Conservation (phyloP, 2,888 invertebrate genomes). For the Bugula neritina region DNA sequence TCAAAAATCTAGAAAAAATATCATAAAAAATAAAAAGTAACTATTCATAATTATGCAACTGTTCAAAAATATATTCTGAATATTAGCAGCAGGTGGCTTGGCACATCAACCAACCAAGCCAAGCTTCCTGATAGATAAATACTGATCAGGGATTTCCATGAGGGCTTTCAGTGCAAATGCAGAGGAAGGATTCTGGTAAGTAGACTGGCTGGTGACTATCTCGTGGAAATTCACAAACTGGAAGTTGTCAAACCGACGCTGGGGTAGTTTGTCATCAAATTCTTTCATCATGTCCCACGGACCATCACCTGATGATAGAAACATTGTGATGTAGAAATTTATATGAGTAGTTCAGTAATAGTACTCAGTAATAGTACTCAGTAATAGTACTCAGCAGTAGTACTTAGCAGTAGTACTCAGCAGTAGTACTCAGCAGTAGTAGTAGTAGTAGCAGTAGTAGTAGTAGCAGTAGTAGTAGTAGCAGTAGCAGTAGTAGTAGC, state of each 20-base stretch:
- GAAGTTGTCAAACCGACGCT: slow-evolving; percentile 57
- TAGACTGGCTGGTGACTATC: slow-evolving; percentile 38
- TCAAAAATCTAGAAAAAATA: too few relatives aligned
- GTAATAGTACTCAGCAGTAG: too few relatives aligned
- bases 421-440: not conserved
- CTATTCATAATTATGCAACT: too few relatives aligned
- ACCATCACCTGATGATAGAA: slow-evolving; percentile 47
- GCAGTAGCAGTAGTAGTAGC: not conserved
- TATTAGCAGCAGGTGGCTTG: too few relatives aligned
- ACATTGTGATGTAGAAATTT: too few relatives aligned
- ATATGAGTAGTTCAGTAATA: too few relatives aligned
- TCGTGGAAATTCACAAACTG: slow-evolving; percentile 57
- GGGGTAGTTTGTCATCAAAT: slow-evolving; percentile 56
- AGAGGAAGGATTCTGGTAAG: slow-evolving; percentile 38
- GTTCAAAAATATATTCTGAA: too few relatives aligned
- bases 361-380: too few relatives aligned
- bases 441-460: not conserved
- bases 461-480: not conserved
- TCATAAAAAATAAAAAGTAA: too few relatives aligned
- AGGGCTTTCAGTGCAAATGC: slow-evolving; percentile 57
- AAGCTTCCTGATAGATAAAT: slow-evolving; percentile 41
- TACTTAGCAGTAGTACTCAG: too few relatives aligned
- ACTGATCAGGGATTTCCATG: slow-evolving; percentile 57
- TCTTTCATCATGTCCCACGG: slow-evolving; percentile 58
- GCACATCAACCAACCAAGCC: slow-evolving; percentile 35